A percentile compares a stretch with the other conserved stretches of the same genome.
These are phyloP conservation scores for Salvator merianae DNA, from an alignment of 2,113 vertebrate species.

Conservation along the genomic window DNA sequence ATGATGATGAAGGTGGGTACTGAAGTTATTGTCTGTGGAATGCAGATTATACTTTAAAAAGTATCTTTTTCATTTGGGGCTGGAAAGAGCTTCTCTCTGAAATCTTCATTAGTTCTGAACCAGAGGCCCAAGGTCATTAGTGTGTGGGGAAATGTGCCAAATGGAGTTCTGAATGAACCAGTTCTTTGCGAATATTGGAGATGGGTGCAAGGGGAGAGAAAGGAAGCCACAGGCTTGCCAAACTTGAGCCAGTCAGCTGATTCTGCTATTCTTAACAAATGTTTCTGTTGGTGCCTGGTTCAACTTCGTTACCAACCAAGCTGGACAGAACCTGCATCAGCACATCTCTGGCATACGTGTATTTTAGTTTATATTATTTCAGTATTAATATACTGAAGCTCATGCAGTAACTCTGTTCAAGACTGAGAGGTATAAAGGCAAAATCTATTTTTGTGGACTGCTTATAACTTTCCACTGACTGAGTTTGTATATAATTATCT, in stretches of 20 bases:
- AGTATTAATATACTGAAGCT: neutral
- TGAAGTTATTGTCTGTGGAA: neutral
- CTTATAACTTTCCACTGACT: neutral
- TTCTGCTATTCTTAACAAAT: too few species aligned
- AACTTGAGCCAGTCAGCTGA: too few species aligned
- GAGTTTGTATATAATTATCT: neutral
- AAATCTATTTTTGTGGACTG: neutral
- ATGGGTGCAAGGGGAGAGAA: too few species aligned
- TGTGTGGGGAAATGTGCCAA: neutral
- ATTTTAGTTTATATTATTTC: neutral
- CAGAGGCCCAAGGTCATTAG: neutral
- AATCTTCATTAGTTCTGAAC: neutral
- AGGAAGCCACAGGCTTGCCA: too few species aligned
- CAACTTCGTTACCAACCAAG: too few species aligned
- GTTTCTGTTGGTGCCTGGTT: too few species aligned
- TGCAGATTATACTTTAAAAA: neutral
- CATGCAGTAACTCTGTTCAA: neutral
- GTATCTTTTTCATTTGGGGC: neutral
- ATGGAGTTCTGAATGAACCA: neutral
- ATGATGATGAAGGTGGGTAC: constrained; percentile 92
- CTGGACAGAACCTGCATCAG: too few species aligned
- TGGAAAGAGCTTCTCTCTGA: too few species aligned
- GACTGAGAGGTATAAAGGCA: neutral
- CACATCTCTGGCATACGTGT: too few species aligned
- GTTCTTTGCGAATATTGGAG: neutral